These are phyloP conservation scores for Philaenus spumarius DNA, from an alignment of 1,140 invertebrate species.

Conservation along the genomic window DNA sequence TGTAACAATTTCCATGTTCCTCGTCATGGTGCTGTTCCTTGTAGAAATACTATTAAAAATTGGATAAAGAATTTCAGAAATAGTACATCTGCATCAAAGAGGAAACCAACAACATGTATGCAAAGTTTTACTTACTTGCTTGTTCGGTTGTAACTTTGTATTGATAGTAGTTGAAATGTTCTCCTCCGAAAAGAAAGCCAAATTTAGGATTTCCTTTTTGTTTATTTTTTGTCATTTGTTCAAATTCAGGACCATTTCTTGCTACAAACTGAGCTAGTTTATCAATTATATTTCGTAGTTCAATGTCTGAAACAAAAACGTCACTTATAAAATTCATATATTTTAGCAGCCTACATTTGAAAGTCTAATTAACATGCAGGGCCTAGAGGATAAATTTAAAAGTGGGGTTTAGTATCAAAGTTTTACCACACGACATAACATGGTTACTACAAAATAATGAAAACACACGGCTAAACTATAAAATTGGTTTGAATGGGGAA, in stretches of 20 bases:
- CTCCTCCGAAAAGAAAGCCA: slow-evolving; percentile 93
- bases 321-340: too few species aligned
- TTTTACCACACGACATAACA: slow-evolving; percentile 3
- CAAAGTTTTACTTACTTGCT: slow-evolving; percentile 60
- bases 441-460: too few species aligned
- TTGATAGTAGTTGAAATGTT: slow-evolving; percentile 94
- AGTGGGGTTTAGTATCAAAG: slow-evolving; percentile 14
- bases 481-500: too few species aligned
- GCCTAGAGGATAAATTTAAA: slow-evolving; percentile 17
- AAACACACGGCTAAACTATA: too few species aligned
- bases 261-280: slow-evolving; percentile 98
- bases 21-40: too few species aligned
- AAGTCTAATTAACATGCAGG: neutral
- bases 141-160: slow-evolving; percentile 89
- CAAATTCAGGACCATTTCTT: slow-evolving; percentile 96
- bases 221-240: slow-evolving; percentile 96
- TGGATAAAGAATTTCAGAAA: too few species aligned
- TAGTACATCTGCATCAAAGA: too few species aligned
- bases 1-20: too few species aligned
- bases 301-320: slow-evolving; percentile 59
- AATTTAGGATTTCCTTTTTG: slow-evolving; percentile 97
- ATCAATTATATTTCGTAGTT: slow-evolving; percentile 94
- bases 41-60: too few species aligned
- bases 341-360: neutral
- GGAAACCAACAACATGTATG: too few species aligned